A percentile compares a stretch with the other conserved stretches of the same genome.
Conservation (phyloP, 1,140 invertebrate genomes). For the Diabrotica virgifera region DNA sequence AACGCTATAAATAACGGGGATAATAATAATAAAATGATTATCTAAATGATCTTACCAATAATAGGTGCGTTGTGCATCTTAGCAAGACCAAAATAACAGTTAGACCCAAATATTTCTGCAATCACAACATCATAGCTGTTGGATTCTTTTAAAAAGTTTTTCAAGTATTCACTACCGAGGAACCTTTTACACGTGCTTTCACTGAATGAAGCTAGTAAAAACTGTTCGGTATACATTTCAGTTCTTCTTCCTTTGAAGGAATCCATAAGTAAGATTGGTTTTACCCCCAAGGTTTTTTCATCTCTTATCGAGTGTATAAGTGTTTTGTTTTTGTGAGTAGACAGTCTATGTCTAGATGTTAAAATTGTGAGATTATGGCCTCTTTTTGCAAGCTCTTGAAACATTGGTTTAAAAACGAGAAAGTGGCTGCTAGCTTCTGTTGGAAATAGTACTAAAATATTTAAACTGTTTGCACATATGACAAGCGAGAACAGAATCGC, state of each 20-base stretch:
- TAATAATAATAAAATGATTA: too few species aligned
- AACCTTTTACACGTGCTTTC: slow-evolving; percentile 20
- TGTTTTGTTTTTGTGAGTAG: too few species aligned
- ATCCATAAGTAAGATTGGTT: slow-evolving; percentile 32
- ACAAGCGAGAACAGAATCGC: too few species aligned
- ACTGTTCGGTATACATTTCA: not conserved
- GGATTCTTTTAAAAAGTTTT: slow-evolving; percentile 40
- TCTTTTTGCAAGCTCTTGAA: slow-evolving; percentile 59
- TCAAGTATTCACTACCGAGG: slow-evolving; percentile 23
- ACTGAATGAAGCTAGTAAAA: slow-evolving; percentile 16
- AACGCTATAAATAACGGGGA: too few species aligned
- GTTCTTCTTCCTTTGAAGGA: not conserved
- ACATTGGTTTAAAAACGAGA: slow-evolving; percentile 62
- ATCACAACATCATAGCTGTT: slow-evolving; percentile 60
- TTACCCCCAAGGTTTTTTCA: too few species aligned
- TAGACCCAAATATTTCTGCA: slow-evolving; percentile 65
- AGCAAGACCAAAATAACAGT: slow-evolving; percentile 63
- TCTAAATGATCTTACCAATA: slow-evolving; percentile 45
- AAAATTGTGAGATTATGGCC: slow-evolving; percentile 69
- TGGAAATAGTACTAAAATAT: slow-evolving; percentile 64
- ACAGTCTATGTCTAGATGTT: slow-evolving; percentile 10
- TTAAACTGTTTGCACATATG: slow-evolving; percentile 8
- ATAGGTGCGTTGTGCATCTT: slow-evolving; percentile 61
- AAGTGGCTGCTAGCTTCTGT: slow-evolving; percentile 73
- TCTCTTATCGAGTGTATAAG: too few species aligned